A percentile compares a stretch with the other conserved stretches of the same genome.
Evolutionary conservation across 1,140 invertebrate species (phyloP).

Genomic region (Drosophila punjabiensis): DNA sequence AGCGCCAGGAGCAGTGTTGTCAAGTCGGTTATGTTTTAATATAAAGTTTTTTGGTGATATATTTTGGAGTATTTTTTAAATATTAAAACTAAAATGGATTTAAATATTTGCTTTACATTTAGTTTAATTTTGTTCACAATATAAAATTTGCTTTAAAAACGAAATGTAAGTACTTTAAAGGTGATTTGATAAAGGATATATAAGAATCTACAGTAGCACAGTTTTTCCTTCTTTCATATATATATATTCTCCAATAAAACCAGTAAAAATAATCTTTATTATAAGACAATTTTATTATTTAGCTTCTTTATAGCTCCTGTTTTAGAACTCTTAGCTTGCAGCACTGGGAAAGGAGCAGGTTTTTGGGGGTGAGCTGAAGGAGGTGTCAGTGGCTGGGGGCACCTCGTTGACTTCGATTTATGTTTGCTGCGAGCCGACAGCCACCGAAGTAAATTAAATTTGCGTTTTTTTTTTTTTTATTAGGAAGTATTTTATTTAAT

Average conservation of each 20-base stretch:
- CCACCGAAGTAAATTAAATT: conserved; percentile 56
- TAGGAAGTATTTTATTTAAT: conserved; percentile 79
- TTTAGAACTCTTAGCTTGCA: not conserved
- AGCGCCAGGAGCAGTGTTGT: conserved; percentile 20
- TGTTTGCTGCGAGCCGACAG: conserved; percentile 50
- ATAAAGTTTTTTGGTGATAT: not conserved
- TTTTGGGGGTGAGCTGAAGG: not conserved
- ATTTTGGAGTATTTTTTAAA: not conserved
- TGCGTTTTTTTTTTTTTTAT: conserved; percentile 58
- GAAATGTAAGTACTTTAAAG: not conserved
- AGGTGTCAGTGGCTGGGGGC: conserved; percentile 25
- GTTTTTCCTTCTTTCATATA: not conserved
- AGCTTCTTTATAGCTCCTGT: not conserved
- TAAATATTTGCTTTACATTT: not conserved
- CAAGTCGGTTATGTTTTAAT: not conserved
- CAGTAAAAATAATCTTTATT: rapidly evolving
- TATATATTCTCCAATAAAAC: not conserved
- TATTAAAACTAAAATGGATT: not conserved
- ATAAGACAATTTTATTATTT: not conserved
- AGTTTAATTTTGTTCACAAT: not conserved
- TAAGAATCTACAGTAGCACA: not conserved
- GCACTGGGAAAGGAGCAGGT: not conserved
- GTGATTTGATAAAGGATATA: not conserved
- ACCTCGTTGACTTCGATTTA: conserved; percentile 56
- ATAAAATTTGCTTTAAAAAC: not conserved